Percentiles rank a stretch among this genome's conserved stretches.
Conservation (phyloP, 2,113 vertebrate genomes). For the Lagopus muta region DNA sequence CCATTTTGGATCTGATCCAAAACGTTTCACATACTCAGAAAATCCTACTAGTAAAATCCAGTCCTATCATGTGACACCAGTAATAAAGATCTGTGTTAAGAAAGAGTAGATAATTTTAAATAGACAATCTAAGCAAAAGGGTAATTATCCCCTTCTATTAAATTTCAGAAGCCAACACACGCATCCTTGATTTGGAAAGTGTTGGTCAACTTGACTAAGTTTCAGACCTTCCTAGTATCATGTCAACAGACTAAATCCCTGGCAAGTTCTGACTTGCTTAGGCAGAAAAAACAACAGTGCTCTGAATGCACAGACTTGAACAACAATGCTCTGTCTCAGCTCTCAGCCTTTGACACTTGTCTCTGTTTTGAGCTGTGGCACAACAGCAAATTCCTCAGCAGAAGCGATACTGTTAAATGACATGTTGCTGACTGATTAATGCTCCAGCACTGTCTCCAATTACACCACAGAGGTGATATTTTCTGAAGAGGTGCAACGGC, state of each 20-base stretch:
- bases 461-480: not conserved
- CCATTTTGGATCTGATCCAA: slow-evolving; percentile 5
- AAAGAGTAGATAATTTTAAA: slow-evolving; percentile 9
- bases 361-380: not conserved
- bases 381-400: slow-evolving; percentile 2
- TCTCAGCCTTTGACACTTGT: not conserved
- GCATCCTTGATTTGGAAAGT: slow-evolving; percentile 23
- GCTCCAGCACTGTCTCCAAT: not conserved
- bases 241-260: slow-evolving; percentile 19
- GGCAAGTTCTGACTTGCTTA: slow-evolving; percentile 40
- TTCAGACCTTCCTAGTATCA: slow-evolving; percentile 28
- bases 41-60: not conserved
- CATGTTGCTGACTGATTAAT: slow-evolving; percentile 17
- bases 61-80: not conserved
- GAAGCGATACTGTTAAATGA: not conserved
- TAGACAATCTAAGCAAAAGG: not conserved
- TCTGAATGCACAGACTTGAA: slow-evolving; percentile 14
- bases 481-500: not conserved
- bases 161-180: slow-evolving; percentile 32
- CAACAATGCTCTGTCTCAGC: not conserved
- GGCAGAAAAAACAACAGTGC: slow-evolving; percentile 22
- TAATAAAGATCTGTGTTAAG: not conserved
- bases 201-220: not conserved
- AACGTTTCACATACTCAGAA: slow-evolving; percentile 28
- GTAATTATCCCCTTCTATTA: slow-evolving; percentile 9